A percentile compares a stretch with the other conserved stretches of the same genome.
Conservation (phyloP, 2,113 vertebrate species). For the Hydrolagus affinis region DNA sequence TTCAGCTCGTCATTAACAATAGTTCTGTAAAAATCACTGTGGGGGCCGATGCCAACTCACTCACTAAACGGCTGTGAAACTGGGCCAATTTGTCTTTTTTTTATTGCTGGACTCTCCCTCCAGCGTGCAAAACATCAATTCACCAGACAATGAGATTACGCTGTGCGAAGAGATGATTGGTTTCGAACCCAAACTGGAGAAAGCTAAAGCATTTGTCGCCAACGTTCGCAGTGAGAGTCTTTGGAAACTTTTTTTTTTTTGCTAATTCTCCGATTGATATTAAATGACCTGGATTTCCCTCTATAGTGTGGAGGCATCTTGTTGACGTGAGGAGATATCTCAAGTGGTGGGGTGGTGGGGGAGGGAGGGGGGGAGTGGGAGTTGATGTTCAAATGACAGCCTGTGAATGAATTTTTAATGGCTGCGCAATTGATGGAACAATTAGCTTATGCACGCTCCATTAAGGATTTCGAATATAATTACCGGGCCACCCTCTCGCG, state of each 20-base stretch:
- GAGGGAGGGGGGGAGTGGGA: no score
- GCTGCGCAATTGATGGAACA: neutral
- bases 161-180: neutral
- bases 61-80: neutral
- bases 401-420: neutral
- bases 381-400: neutral
- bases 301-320: neutral
- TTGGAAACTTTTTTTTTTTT: neutral
- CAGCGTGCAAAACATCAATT: neutral
- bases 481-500: neutral
- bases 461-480: neutral
- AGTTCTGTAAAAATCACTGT: neutral
- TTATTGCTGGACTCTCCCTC: neutral
- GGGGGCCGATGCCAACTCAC: neutral
- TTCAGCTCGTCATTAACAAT: neutral
- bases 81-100: neutral
- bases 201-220: no score
- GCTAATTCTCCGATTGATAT: neutral
- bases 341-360: neutral
- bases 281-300: neutral
- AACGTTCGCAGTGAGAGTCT: no score
- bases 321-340: neutral
- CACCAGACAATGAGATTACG: neutral
- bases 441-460: neutral
- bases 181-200: neutral